A percentile compares a stretch with the other conserved stretches of the same genome.
Evolutionary conservation across 2,888 invertebrate genomes (phyloP).

Genomic region (Cylindroiulus punctatus): DNA sequence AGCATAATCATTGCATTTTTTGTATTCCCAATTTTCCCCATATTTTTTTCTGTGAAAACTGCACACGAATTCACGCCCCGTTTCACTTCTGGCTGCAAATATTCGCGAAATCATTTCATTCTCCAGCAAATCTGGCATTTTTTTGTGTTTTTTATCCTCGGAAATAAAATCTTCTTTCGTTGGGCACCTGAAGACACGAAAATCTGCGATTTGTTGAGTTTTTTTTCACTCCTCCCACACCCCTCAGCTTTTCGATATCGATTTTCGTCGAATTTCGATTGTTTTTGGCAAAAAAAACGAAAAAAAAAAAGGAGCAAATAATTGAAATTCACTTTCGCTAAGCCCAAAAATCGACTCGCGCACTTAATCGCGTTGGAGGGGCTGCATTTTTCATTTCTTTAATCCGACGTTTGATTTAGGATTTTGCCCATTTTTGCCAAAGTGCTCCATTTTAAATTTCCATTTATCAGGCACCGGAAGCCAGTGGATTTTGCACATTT

Average conservation of each 20-base stretch:
- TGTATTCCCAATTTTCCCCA: too few species aligned
- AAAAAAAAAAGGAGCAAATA: not conserved
- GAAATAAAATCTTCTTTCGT: not conserved
- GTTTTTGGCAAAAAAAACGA: not conserved
- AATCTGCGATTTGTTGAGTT: not conserved
- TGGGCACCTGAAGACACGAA: not conserved
- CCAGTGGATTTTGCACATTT: not conserved
- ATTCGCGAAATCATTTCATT: too few species aligned
- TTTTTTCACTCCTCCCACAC: not conserved
- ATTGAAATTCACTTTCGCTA: not conserved
- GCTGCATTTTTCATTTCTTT: not conserved
- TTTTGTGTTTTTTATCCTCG: too few species aligned
- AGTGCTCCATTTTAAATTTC: not conserved
- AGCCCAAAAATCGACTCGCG: not conserved
- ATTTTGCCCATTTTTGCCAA: not conserved
- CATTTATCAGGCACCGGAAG: not conserved
- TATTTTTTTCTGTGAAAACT: too few species aligned
- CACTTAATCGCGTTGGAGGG: not conserved
- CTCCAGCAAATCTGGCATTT: too few species aligned
- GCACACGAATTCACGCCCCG: too few species aligned
- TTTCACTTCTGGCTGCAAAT: too few species aligned
- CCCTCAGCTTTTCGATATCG: not conserved
- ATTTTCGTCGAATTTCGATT: not conserved
- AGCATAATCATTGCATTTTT: too few species aligned
- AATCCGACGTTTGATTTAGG: conserved; percentile 18